Evolutionary conservation across 1,140 invertebrate genomes (phyloP), one percentile per base, ranked within the genome.

Genomic region (Drosophila ficusphila): DNA sequence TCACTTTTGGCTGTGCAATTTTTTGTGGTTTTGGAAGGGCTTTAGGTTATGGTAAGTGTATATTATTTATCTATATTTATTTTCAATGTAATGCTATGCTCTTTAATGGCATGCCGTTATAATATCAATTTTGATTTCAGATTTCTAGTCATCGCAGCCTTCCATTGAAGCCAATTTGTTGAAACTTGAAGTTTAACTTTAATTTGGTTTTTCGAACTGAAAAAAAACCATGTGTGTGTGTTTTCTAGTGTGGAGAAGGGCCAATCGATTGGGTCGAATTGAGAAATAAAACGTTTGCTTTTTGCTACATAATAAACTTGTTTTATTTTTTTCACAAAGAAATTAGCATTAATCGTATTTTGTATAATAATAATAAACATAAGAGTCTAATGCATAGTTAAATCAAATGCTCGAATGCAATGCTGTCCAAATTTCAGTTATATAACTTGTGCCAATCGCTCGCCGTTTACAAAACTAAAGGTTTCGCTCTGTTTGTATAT

Each of bases 351-450:
- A 88, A 86, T 74, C 68, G 69, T 86, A 81, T 74, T 79, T 53
- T 73, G 61, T 88, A 77, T 76, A 62, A 65, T 67, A 51, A 60
- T 64, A 88, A 88, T 86, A 86, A 86, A 86, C 82, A 88, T 82
- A 86, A 88, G 69, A 88, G 54, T 70, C 74, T 76, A 79, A 83
- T 86, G 72, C 67, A 73, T 88, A 86, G 62, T 64, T 83, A 83
- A 85, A 85, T 79, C 60, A 85, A 86, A 86, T 86, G 81, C 81
- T 88, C 81, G 81, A 85, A 86, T 85, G 76, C 65, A 85, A 86
- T 85, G 76, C 65, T 79, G 42, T 67, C 61, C 51, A 67, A 69
- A 64, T 79, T 79, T 60, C 69, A 44, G 39, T 75, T 47, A 47
- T 61, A 31, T 82, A 79, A 81, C 65, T 73, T 85, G 79, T 85